Conservation (phyloP, 2,113 vertebrate genomes). For the Cyanoderma ruficeps region DNA sequence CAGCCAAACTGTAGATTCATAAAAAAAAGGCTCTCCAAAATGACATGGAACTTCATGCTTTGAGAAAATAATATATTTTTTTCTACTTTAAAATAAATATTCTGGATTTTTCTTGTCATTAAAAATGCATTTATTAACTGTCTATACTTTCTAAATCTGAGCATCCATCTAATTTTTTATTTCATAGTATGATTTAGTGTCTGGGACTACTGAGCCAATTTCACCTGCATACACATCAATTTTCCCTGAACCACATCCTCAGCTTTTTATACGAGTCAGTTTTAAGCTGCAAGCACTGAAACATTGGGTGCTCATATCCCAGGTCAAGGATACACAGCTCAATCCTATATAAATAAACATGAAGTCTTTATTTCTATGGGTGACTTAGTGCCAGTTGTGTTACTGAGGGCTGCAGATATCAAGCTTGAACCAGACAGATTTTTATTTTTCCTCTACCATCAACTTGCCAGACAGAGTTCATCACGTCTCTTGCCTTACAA, state of each 20-base stretch:
- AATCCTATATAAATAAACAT: neutral
- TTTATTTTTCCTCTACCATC: neutral
- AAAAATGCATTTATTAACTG: neutral
- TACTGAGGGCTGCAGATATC: neutral
- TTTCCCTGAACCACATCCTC: neutral
- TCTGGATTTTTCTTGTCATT: neutral
- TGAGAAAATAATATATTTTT: neutral
- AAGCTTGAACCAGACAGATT: neutral
- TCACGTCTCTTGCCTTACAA: neutral
- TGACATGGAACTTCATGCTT: neutral
- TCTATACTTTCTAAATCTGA: too few relatives aligned
- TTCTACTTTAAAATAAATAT: neutral
- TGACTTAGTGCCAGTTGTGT: neutral
- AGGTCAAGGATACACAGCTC: neutral
- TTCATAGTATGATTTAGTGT: neutral
- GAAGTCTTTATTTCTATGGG: neutral
- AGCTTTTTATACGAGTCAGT: neutral
- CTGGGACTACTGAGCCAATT: neutral
- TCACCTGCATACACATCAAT: neutral
- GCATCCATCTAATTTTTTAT: too few relatives aligned
- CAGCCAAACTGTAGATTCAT: neutral
- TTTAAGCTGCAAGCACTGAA: neutral
- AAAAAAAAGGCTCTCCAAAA: neutral
- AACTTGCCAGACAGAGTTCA: neutral
- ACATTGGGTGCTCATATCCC: fast-evolving